phyloP scores from a whole-genome alignment of 1,140 invertebrate genomes.

The Venturia canescens region DNA sequence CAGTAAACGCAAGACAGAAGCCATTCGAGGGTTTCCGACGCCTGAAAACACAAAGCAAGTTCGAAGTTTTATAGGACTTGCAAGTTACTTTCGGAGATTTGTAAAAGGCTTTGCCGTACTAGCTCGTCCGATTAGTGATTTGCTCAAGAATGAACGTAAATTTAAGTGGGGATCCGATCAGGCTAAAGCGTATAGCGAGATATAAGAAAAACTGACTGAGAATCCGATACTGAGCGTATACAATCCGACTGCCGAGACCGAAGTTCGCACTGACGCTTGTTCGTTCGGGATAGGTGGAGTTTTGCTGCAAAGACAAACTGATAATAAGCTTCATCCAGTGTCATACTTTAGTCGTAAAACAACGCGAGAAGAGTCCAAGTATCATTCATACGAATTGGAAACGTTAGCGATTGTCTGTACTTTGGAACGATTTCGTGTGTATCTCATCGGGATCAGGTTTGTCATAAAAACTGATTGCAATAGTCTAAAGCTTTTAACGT shows the following conservation, averaged over 20 bases:
- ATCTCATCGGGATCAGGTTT: not conserved
- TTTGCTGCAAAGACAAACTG: not conserved
- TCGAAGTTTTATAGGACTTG: constrained; percentile 4
- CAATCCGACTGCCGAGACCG: not conserved
- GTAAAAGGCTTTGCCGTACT: not conserved
- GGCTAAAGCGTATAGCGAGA: not conserved
- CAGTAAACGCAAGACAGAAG: not conserved
- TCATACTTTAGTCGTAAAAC: not conserved
- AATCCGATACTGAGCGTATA: not conserved
- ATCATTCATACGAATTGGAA: constrained; percentile 11
- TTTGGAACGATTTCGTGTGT: not conserved
- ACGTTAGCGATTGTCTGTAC: constrained; percentile 5
- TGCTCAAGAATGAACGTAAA: not conserved
- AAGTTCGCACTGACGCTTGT: constrained; percentile 7
- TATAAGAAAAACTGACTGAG: not conserved
- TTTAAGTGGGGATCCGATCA: not conserved
- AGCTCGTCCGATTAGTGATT: not conserved
- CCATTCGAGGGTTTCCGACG: not conserved
- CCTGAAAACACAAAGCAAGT: not conserved
- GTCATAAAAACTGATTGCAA: constrained; percentile 59
- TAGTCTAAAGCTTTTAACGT: constrained; percentile 47
- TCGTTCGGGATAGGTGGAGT: not conserved
- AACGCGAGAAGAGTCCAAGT: not conserved
- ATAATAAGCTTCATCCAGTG: not conserved
- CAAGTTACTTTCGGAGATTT: constrained; percentile 1